Evolutionary conservation across 2,113 vertebrate genomes (phyloP), one percentile per base, ranked within the genome.

Genomic region (Bubo blakistoni): DNA sequence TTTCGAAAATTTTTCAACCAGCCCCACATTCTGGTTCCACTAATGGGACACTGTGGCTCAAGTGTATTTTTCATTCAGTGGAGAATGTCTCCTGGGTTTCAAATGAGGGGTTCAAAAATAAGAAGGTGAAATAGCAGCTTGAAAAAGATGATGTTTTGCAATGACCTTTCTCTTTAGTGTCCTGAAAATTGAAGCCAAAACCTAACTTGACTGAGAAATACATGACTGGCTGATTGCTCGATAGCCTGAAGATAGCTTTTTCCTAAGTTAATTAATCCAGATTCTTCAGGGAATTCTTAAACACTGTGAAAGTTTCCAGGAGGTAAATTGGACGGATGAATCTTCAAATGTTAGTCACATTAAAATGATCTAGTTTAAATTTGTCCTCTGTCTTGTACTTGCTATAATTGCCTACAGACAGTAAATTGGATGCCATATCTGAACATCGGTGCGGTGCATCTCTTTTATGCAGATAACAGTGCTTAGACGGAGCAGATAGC

Each of bases 211-310:
- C 4, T 5, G 70, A 94, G 49, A 87, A 82, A 65, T 65, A 76
- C 26, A 49, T 30, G 47, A 57, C 38, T 72, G 54, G 30, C 32
- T 85, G 76, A 86, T 67, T 79, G 83, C 86, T 62, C 8, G 2
- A 72, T 44, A 80, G 40, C 40, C 54, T 65, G 70, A 94, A 90
- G 84, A 62, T 46, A 69, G 32, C 27, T 82, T 91, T 85, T 91
- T 51, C 58, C 6, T 2, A 82, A 82, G 66, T 61, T 90, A 80
- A 90, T 85, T 85, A 57, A 80, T 71, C 51, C 36, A 94, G 16
- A 61, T 76, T 93, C 93, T 76, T 87, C 44, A 54, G 81, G 74
- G 84, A 96, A 69, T 90, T 86, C 65, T 95, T 82, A 78, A 80
- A 76, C 30, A 32, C 36, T 67, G 5, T 44, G 52, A 72, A 89